Percentiles rank a stretch among this genome's conserved stretches.
These are phyloP conservation scores for Gila robusta DNA, from an alignment of 2,797 vertebrate genomes.

Conservation along the genomic window DNA sequence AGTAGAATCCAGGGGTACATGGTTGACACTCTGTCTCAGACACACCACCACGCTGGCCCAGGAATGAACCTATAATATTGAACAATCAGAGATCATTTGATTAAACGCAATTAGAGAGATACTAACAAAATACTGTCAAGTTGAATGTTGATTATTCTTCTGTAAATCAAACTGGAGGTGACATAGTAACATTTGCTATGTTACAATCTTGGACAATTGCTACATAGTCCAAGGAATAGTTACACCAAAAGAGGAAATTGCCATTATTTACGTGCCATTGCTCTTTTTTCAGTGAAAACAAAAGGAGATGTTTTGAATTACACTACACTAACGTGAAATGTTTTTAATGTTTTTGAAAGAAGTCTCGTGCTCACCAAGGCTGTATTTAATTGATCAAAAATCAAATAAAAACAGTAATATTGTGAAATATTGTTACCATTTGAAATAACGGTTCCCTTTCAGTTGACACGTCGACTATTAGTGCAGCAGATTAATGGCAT, in stretches of 20 bases:
- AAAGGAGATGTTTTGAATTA: not conserved
- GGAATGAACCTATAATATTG: slow-evolving; percentile 81
- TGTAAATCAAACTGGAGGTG: not conserved
- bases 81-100: not conserved
- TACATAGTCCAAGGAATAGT: not conserved
- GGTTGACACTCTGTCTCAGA: slow-evolving; percentile 78
- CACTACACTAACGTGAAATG: not conserved
- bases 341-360: not conserved
- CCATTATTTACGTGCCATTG: not conserved
- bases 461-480: no score
- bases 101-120: not conserved
- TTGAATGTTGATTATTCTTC: not conserved
- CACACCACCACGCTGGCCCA: slow-evolving; percentile 74
- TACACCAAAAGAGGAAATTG: not conserved
- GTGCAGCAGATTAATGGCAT: no score
- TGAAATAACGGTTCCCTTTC: not conserved
- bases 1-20: slow-evolving; percentile 86
- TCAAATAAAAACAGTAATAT: not conserved
- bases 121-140: not conserved
- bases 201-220: no score
- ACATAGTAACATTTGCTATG: not conserved
- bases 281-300: not conserved
- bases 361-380: not conserved
- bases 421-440: not conserved
- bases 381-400: not conserved